Evolutionary conservation across 2,888 invertebrate genomes (phyloP).

Genomic region (Luffia ferchaultella): DNA sequence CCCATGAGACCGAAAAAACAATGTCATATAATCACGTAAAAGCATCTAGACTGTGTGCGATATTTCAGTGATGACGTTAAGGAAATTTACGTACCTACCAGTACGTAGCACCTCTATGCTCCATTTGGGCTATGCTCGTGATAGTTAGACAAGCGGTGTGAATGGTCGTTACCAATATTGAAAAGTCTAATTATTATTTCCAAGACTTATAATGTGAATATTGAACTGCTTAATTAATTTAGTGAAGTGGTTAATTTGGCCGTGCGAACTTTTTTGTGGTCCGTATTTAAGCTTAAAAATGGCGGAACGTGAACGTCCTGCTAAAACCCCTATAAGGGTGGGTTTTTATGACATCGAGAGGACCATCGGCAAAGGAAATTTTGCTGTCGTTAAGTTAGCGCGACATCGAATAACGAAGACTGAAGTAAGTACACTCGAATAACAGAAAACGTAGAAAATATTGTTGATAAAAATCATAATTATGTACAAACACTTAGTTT

Average conservation of each 20-base stretch:
- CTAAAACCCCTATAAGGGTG: conserved; percentile 82
- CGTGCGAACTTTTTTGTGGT: not conserved
- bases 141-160: no score
- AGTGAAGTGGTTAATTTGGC: no score
- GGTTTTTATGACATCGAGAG: conserved; percentile 98
- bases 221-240: no score
- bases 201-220: no score
- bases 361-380: conserved; percentile 98
- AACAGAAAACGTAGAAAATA: no score
- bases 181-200: no score
- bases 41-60: not conserved
- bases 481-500: no score
- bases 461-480: no score
- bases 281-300: conserved; percentile 28
- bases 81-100: not conserved
- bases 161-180: no score
- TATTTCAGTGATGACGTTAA: not conserved
- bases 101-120: not conserved
- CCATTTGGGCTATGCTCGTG: no score
- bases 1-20: not conserved
- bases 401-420: conserved; percentile 98
- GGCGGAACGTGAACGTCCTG: conserved; percentile 66
- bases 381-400: conserved; percentile 98
- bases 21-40: not conserved
- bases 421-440: conserved; percentile 89